A percentile compares a stretch with the other conserved stretches of the same genome.
Evolutionary conservation across 2,797 vertebrate species (phyloP).

Genomic region (Pelochelys cantorii): DNA sequence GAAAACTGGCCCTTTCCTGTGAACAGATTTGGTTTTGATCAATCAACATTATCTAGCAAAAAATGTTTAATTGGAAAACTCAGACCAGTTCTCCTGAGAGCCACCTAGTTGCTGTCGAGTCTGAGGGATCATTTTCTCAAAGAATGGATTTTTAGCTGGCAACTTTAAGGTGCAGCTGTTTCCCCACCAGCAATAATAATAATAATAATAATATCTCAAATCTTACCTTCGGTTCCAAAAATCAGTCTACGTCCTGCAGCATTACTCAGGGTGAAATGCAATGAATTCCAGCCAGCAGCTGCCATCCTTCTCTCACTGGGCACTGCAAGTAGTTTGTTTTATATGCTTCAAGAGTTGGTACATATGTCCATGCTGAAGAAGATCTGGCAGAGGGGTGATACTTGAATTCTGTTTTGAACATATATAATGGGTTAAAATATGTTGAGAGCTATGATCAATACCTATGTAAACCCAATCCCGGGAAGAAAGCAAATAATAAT

Average conservation of each 20-base stretch:
- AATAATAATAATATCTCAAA: neutral
- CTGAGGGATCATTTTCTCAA: neutral
- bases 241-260: neutral
- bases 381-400: neutral
- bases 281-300: fast-evolving
- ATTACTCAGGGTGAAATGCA: neutral
- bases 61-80: neutral
- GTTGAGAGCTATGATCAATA: neutral
- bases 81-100: neutral
- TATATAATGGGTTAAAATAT: fast-evolving
- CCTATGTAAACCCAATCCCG: neutral
- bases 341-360: neutral
- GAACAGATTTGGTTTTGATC: neutral
- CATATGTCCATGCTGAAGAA: constrained; percentile 38
- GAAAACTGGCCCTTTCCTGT: neutral
- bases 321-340: neutral
- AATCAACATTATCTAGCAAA: neutral
- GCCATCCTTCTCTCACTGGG: neutral
- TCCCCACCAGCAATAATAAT: neutral
- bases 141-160: neutral
- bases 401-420: neutral
- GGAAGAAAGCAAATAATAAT: fast-evolving
- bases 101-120: neutral
- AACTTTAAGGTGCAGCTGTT: neutral
- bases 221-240: constrained; percentile 34